Evolutionary conservation across 2,113 vertebrate genomes (phyloP), one percentile per base, ranked within the genome.

Genomic region (Brachypodius melanocephalos): DNA sequence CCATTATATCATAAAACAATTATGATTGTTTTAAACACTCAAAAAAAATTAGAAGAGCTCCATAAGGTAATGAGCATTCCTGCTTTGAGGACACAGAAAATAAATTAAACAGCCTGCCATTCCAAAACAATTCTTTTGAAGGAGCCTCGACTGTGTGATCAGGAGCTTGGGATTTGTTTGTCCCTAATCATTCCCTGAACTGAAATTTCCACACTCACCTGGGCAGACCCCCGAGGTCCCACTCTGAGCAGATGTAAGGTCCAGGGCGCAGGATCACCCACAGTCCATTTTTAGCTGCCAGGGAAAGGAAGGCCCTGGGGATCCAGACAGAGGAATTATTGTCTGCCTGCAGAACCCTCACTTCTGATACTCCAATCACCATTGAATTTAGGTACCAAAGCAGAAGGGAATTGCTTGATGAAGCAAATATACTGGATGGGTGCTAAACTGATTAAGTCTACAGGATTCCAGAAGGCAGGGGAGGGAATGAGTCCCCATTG

Each of bases 211-310:
- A 62, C 12, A 31, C 97, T 97, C 85, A 99, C 99, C 99, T 99
- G 89, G 99, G 99, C 67, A 99, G 93, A 5, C 99, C 99, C 8
- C 99, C 98, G 0, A 99, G 98, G 91, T 99, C 99, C 96, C 98
- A 98, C 28, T 99, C 99, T 0, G 98, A 98, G 94, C 99, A 99
- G 96, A 99, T 99, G 65, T 99, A 99, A 4, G 99, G 99, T 26
- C 99, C 99, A 12, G 99, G 99, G 67, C 98, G 98, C 79, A 99
- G 97, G 80, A 99, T 99, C 84, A 99, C 98, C 98, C 98, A 99
- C 32, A 99, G 96, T 12, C 98, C 99, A 12, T 99, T 87, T 42
- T 98, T 98, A 11, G 96, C 98, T 24, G 99, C 99, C 76, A 98
- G 93, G 36, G 51, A 95, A 48, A 99, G 95, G 96, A 98, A 99